Percentiles rank a stretch among this genome's conserved stretches.
Evolutionary conservation across 1,140 invertebrate species (phyloP).

Genomic region (Heterodera schachtii): DNA sequence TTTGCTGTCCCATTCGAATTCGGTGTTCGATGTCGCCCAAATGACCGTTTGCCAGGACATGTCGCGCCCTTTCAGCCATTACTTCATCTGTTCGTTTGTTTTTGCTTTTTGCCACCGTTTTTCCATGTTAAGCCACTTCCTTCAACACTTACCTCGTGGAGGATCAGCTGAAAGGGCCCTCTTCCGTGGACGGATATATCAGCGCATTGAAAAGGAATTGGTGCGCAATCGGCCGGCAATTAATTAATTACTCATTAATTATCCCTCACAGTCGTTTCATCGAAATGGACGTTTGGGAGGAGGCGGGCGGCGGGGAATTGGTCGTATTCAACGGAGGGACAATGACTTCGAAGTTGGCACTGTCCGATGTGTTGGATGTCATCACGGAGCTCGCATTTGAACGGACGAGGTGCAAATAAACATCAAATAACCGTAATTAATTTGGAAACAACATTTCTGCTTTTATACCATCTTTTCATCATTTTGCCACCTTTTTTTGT

Average conservation of each 20-base stretch:
- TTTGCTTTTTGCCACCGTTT: no score
- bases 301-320: conserved; percentile 70
- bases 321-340: conserved; percentile 72
- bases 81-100: conserved; percentile 74
- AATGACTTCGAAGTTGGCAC: conserved; percentile 70
- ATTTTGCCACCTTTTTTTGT: no score
- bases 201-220: conserved; percentile 63
- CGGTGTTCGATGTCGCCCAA: conserved; percentile 71
- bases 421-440: neutral
- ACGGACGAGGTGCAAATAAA: conserved; percentile 66
- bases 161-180: conserved; percentile 71
- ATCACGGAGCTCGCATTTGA: conserved; percentile 72
- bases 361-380: conserved; percentile 70
- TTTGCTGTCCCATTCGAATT: conserved; percentile 71
- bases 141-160: conserved; percentile 72
- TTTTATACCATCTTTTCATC: no score
- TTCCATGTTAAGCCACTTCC: neutral
- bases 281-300: conserved; percentile 72
- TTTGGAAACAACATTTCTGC: no score
- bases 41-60: conserved; percentile 71
- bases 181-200: conserved; percentile 70
- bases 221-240: conserved; percentile 13
- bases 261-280: conserved; percentile 24
- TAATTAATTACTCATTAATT: neutral
- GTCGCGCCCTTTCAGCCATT: conserved; percentile 70